Evolutionary conservation across 2,113 vertebrate genomes (phyloP), one percentile per base, ranked within the genome.

Genomic region (Pteronura brasiliensis): DNA sequence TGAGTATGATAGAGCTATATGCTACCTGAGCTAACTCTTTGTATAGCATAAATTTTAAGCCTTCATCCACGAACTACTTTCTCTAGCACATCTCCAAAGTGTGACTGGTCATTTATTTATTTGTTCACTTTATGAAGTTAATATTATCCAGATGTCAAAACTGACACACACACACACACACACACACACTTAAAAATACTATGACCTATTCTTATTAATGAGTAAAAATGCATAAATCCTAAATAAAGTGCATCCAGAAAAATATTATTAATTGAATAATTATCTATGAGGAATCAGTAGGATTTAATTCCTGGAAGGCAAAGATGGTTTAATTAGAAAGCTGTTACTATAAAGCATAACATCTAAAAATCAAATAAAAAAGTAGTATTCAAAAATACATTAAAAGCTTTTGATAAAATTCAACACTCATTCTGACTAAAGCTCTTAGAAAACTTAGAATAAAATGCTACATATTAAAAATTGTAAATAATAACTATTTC

Each of bases 401-500:
- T 83, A 61, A 90, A 74, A 1, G 1, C 21, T 57, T 74, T 88
- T 86, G 39, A 95, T 67, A 44, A 72, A 80, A 80, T 29, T 96
- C 15, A 79, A n/a, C 3, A 36, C 27, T 88, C 31, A 63, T 44
- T 86, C 36, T 92, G 76, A 94, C 44, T 92, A 79, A 91, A 89
- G 29, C 10, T 92, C 39, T 69, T n/a, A 49, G 92, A 84, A 94
- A 92, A 92, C 47, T 71, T 81, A 88, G 91, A 92, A 20, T 65
- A 69, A 44, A 90, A 93, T 6, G 4, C 36, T 72, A 72, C 1
- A 20, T 63, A 77, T 59, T 94, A 80, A 79, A 71, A 11, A 57
- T 34, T 92, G 18, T 84, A 92, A 84, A 31, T 69, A 84, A 79
- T 44, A 74, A 67, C 25, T 72, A 74, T 67, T 2, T 18, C 61